A percentile compares a stretch with the other conserved stretches of the same genome.
Evolutionary conservation across 2,888 invertebrate genomes (phyloP).

Genomic region (Aphodius granarius): DNA sequence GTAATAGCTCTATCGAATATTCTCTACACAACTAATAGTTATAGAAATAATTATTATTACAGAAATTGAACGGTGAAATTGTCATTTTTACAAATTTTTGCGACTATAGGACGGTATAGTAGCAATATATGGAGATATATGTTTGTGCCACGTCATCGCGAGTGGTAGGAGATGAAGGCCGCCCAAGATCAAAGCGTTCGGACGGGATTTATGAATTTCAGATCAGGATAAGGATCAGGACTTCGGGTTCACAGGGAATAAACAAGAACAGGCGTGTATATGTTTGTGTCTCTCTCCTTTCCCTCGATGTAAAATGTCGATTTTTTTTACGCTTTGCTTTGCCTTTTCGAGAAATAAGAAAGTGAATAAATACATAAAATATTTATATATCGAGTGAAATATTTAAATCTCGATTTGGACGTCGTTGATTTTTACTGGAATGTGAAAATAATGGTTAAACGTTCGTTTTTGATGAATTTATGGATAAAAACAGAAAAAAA

Average conservation of each 20-base stretch:
- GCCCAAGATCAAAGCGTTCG: background rate
- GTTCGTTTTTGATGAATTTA: no score
- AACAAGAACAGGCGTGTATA: background rate
- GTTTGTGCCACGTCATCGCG: background rate
- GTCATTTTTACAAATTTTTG: no score
- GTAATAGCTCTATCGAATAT: no score
- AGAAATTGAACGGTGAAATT: no score
- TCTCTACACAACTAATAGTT: no score
- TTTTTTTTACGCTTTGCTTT: background rate
- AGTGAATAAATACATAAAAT: background rate
- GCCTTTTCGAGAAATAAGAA: background rate
- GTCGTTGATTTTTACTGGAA: background rate
- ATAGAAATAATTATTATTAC: no score
- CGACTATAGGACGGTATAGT: no score
- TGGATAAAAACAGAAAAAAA: no score
- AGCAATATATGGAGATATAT: no score
- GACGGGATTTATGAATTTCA: background rate
- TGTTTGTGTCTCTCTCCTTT: background rate
- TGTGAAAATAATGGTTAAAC: no score
- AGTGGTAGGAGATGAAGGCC: background rate
- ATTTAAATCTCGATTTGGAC: background rate
- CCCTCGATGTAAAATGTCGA: background rate
- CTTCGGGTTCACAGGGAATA: background rate
- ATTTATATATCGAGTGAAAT: background rate
- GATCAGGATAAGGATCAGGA: background rate